These are phyloP conservation scores for Myiozetetes cayanensis DNA, from an alignment of 2,113 vertebrate genomes.

Conservation along the genomic window DNA sequence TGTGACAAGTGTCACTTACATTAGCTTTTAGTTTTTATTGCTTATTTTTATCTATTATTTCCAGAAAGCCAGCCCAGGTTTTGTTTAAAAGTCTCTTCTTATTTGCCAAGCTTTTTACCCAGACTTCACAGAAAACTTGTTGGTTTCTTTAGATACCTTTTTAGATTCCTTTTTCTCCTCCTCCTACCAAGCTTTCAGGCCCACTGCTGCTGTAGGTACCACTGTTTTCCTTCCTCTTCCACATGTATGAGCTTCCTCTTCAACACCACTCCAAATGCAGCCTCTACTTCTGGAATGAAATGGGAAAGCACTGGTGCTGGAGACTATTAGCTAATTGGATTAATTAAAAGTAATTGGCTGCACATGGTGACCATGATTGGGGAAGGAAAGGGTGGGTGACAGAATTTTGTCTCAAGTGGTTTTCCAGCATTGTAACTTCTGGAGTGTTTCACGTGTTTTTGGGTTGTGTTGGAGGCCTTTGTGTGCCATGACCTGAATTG, in stretches of 20 bases:
- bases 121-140: background rate
- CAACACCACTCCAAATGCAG: background rate
- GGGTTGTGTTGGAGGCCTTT: background rate
- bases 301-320: background rate
- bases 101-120: background rate
- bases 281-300: background rate
- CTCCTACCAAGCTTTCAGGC: background rate
- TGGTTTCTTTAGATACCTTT: background rate
- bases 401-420: accelerated
- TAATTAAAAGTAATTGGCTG: background rate
- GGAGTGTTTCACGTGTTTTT: background rate
- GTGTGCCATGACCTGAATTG: accelerated
- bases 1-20: background rate
- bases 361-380: background rate
- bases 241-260: accelerated
- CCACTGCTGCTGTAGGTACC: background rate
- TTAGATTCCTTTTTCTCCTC: background rate
- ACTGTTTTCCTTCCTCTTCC: background rate
- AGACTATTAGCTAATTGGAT: background rate
- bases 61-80: background rate
- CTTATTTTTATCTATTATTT: background rate
- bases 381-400: background rate
- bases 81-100: background rate
- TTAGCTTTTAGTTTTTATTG: background rate
- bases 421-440: background rate